Evolutionary conservation across 2,888 invertebrate species (phyloP), one percentile per base, ranked within the genome.

Genomic region (Dynastes hyllus): DNA sequence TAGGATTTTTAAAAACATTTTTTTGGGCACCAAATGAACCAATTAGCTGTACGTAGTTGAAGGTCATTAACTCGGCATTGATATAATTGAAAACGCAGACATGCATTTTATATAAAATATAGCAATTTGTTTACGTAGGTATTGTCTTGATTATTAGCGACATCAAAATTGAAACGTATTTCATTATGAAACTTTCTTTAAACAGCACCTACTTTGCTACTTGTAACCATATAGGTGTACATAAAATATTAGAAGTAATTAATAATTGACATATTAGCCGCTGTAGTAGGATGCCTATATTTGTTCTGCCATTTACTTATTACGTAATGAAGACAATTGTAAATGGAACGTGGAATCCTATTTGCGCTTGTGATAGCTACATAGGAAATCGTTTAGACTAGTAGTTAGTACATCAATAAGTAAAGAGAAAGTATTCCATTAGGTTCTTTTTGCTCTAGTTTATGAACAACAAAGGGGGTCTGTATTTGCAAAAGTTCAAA

Each of bases 121-220:
- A 2, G 22, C 32, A 32, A 32, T 32, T 32, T 4, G 2, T 9
- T 45, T 45, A 9, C 9, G 45, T 45, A 9, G 8, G 9, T 45
- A 45, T 45, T 45, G 45, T 45, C 9, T 45, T 5, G 2, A 45
- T 45, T 45, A 40, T 66, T 66, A 66, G 66, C 27, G 27, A 69
- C 69, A 16, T 13, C 29, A 13, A 51, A 29, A 69, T 11, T 51
- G 51, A 22, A 58, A 11, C 51, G n/a, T 51, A 69, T 40, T 51
- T 69, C 11, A 13, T 6, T 45, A 45, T 13, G 8, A 16, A 67
- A 67, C 69, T 51, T 51, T 51, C 69, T 69, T 69, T 51, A 22
- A 51, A 51, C 67, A 11, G 16, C n/a, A 29, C 11, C 32, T 16
- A 16, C 16, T 22, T 8, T 58, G 22, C 22, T 16, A 22, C 22